Base-by-base conservation (phyloP, 2,113 vertebrate genomes). In the Cavia aperea region DNA sequence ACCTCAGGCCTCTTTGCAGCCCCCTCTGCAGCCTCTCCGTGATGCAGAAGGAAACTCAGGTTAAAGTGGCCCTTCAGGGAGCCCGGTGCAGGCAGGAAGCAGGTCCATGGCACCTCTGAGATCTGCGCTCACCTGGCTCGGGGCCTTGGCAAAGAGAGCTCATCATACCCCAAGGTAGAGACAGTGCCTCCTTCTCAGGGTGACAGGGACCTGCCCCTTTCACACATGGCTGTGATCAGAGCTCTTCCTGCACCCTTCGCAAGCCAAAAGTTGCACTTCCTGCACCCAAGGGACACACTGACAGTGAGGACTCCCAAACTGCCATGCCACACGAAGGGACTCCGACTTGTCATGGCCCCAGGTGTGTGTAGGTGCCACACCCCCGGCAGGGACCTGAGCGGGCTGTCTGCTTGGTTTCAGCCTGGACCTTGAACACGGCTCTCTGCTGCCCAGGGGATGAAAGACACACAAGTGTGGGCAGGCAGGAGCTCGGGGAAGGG, bases 21-120 rank as follows among this genome's bases (percentile, higher is more conserved):
- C 8, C 21, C 62, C 58, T 51, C 7, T 1, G 4, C 1, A 2
- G 7, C 31, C 4, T 65, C 83, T 39, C 29, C 36, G 2, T 0
- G 3, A 21, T 0, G 18, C 46, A 16, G 2, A 65, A 14, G 13
- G 58, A 63, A 18, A 7, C 3, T 33, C 10, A 72, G 51, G 4
- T 39, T 7, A 23, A 3, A n/a, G 36, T 14, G 1, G 60, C 29
- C 29, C 3, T 1, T 1, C 0, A 0, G 29, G 19, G 65, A 68
- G 23, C 51, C 46, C 0, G 21, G 6, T 0, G 4, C 8, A 5
- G 49, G 68, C 26, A 0, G 0, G 5, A 36, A 39, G 29, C 65
- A 79, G 16, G 36, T 36, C 36, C 18, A 15, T 19, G 46, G 43
- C 24, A 36, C 63, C 26, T 2, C 3, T 56, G 29, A 8, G 70